Conservation (phyloP, 2,888 invertebrate species). For the Norana najaformis region DNA sequence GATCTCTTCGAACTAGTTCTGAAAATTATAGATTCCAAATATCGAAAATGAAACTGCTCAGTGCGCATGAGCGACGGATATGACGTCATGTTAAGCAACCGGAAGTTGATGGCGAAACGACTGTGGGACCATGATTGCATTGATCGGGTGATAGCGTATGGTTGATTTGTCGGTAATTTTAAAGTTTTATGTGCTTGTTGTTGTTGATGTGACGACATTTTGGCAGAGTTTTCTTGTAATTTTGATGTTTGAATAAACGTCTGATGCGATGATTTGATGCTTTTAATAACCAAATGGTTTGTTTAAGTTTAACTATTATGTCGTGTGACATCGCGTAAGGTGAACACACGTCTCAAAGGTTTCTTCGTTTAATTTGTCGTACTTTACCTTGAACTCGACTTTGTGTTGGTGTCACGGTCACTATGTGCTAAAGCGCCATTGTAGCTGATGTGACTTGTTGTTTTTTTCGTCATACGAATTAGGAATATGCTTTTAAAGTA, state of each 20-base stretch:
- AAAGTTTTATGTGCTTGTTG: not conserved
- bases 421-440: not conserved
- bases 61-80: not conserved
- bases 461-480: too few species aligned
- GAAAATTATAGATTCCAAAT: not conserved
- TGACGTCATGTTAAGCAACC: not conserved
- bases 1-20: not conserved
- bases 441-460: not conserved
- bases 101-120: not conserved
- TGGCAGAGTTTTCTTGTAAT: not conserved
- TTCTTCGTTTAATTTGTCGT: not conserved
- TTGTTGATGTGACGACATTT: not conserved
- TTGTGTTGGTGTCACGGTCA: too few species aligned
- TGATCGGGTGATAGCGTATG: not conserved
- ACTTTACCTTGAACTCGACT: not conserved
- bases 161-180: not conserved
- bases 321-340: not conserved
- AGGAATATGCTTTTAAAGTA: too few species aligned
- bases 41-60: not conserved
- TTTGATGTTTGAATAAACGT: not conserved
- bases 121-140: too few species aligned
- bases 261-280: not conserved
- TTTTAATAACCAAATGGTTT: not conserved
- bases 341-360: not conserved
- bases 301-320: not conserved